phyloP scores from a whole-genome alignment of 2,888 invertebrate genomes.

The Pollenia angustigena region DNA sequence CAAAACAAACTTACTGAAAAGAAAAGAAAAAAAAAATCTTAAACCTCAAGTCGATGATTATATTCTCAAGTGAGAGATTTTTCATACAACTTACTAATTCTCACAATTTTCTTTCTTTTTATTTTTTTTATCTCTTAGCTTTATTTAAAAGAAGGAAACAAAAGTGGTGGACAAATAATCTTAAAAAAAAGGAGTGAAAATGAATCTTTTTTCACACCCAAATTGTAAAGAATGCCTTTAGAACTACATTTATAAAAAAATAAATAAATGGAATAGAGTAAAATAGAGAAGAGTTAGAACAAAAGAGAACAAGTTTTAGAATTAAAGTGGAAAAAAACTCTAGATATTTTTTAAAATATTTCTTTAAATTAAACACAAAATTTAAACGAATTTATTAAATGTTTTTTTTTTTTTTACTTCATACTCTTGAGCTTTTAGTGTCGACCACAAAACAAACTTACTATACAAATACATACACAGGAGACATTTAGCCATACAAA shows the following conservation, averaged over 20 bases:
- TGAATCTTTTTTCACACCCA: conserved; percentile 66
- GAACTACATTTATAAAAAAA: not conserved
- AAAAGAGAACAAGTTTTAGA: not conserved
- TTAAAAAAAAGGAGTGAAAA: conserved; percentile 41
- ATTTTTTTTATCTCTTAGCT: not conserved
- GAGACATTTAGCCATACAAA: not conserved
- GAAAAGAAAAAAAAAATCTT: conserved; percentile 9
- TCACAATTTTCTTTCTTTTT: not conserved
- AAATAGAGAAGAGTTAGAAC: not conserved
- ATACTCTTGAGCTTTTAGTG: conserved; percentile 71
- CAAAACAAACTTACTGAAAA: conserved; percentile 20
- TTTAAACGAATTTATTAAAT: conserved; percentile 42
- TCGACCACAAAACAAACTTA: conserved; percentile 64
- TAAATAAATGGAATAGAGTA: not conserved
- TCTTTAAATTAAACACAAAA: conserved; percentile 10
- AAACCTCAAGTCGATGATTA: conserved; percentile 69
- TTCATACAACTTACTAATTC: conserved; percentile 66
- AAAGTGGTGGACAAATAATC: not conserved
- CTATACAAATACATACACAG: conserved; percentile 29
- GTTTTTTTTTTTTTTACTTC: not conserved
- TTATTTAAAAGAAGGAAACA: conserved; percentile 13
- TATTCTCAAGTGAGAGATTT: conserved; percentile 72
- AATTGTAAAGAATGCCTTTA: conserved; percentile 4
- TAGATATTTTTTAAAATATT: conserved; percentile 28
- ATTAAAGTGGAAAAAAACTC: conserved; percentile 28